Conservation (phyloP, 2,888 invertebrate species). For the Agrotis exclamationis region DNA sequence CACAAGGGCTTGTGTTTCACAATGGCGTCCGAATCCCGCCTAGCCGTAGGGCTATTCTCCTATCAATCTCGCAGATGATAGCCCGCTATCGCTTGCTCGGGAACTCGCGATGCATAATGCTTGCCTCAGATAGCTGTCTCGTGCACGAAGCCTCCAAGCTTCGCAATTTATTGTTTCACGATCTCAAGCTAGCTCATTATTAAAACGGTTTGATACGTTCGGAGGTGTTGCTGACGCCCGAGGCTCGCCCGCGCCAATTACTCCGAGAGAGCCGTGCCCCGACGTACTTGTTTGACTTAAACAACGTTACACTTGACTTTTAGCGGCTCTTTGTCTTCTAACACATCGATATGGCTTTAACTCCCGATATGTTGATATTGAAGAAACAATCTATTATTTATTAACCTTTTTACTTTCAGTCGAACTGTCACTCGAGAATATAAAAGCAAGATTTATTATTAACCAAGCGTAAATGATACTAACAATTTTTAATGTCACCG, state of each 20-base stretch:
- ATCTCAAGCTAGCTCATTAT: constrained; percentile 90
- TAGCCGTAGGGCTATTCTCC: constrained; percentile 89
- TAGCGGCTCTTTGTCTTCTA: constrained; percentile 77
- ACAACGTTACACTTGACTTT: constrained; percentile 83
- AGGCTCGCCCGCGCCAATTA: constrained; percentile 88
- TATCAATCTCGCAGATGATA: constrained; percentile 91
- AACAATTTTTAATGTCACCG: constrained; percentile 59
- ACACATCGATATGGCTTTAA: constrained; percentile 43
- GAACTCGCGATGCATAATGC: constrained; percentile 90
- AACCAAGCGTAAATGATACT: constrained; percentile 56
- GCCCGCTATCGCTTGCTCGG: constrained; percentile 83
- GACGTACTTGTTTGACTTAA: constrained; percentile 85
- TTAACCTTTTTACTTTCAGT: constrained; percentile 10
- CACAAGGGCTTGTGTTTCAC: constrained; percentile 75
- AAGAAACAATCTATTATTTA: constrained; percentile 36
- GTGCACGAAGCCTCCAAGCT: constrained; percentile 90
- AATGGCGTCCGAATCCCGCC: constrained; percentile 83
- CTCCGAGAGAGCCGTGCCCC: constrained; percentile 77
- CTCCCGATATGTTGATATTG: constrained; percentile 37
- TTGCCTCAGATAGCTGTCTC: constrained; percentile 89
- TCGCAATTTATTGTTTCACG: constrained; percentile 92
- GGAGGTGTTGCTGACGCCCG: constrained; percentile 90
- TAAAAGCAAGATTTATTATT: constrained; percentile 49
- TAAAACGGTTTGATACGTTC: constrained; percentile 91
- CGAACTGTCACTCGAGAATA: constrained; percentile 3